Evolutionary conservation across 2,797 vertebrate species (phyloP), one percentile per base, ranked within the genome.

Genomic region (Natrix natrix): DNA sequence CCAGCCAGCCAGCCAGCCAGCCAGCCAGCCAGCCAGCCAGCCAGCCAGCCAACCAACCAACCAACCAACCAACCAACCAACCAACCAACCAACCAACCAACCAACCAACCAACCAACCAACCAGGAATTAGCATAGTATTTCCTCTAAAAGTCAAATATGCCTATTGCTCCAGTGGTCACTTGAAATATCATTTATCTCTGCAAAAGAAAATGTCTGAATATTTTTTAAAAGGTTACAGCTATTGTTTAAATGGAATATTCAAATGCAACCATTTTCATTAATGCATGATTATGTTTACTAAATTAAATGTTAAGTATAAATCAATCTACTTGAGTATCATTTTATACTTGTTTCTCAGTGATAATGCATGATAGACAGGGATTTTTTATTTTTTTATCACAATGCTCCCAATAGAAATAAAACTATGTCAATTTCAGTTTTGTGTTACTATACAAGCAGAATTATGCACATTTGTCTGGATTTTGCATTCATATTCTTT

Each of bases 191-290:
- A 1, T 13, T 52, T 78, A 74, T 52, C 12, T 24, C 89, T 87
- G 32, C 60, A 52, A 16, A 20, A n/a, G 5, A 4, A 43, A 4
- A 13, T 37, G 17, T 89, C 43, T 78, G 87, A 8, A 60, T 86
- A 94, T 97, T 98, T 97, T 55, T 98, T 97, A 98, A 98, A 98
- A 97, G 96, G 96, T 86, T 91, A 95, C 97, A 96, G 97, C 97
- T 98, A 96, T 97, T 97, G 97, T 97, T 98, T 97, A 97, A 90
- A 28, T 86, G 96, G 96, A 96, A 95, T 96, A 95, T 96, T 96
- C 87, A 0, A 14, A 94, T 91, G 95, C 94, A 95, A 93, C 8
- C 95, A 54, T 91, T 92, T 94, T 93, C 93, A 92, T 86, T 6
- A 66, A 8, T 92, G 52, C 48, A 96, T 94, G 94, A 94, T 96